Evolutionary conservation across 2,888 invertebrate genomes (phyloP).

Genomic region (Drosophila meridionalis): DNA sequence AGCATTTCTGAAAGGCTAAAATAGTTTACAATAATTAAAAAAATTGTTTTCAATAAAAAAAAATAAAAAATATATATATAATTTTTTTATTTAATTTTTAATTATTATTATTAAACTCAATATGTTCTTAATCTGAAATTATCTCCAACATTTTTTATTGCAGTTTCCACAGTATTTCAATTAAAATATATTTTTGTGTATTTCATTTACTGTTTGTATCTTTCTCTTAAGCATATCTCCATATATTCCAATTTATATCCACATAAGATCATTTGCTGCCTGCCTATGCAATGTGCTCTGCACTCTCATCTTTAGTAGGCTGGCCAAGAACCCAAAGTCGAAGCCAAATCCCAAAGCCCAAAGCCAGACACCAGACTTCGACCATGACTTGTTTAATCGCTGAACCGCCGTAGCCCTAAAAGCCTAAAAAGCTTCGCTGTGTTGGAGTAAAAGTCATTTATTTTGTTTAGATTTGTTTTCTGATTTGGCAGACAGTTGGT

Average conservation of each 20-base stretch:
- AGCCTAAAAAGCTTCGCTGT: constrained; percentile 40
- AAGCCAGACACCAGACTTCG: constrained; percentile 28
- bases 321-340: constrained; percentile 18
- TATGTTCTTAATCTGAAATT: too few species aligned
- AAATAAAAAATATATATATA: too few species aligned
- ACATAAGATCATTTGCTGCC: not conserved
- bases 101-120: too few species aligned
- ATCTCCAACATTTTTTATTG: too few species aligned
- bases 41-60: too few species aligned
- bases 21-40: too few species aligned
- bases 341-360: constrained; percentile 5
- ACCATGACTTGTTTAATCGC: constrained; percentile 63
- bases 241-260: not conserved
- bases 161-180: too few species aligned
- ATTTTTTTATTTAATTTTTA: too few species aligned
- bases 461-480: constrained; percentile 72
- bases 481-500: constrained; percentile 66
- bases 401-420: constrained; percentile 24
- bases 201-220: too few species aligned
- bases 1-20: too few species aligned
- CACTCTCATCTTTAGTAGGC: constrained; percentile 9
- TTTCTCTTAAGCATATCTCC: too few species aligned
- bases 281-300: constrained; percentile 1
- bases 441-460: constrained; percentile 72
- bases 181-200: too few species aligned